Percentiles rank a stretch among this genome's conserved stretches.
phyloP scores from a whole-genome alignment of 1,140 invertebrate genomes.

The Sycophaga agraensis region DNA sequence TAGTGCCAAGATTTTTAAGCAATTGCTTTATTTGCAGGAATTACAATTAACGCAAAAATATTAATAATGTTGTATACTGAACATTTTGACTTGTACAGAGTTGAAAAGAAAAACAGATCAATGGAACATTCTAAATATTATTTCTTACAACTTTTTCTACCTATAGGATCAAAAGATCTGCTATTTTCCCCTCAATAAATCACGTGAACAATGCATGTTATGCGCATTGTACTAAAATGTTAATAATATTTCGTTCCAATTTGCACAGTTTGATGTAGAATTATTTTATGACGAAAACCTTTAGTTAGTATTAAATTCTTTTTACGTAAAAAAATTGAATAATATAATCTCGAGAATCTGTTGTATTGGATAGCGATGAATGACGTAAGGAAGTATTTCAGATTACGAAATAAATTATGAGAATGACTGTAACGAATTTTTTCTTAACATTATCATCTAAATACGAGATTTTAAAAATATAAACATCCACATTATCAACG shows the following conservation, averaged over 20 bases:
- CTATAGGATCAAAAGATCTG: background rate
- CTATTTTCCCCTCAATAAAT: background rate
- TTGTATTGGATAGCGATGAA: background rate
- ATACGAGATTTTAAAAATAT: background rate
- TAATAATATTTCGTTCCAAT: constrained; percentile 12
- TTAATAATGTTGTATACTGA: too few species aligned
- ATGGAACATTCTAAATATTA: background rate
- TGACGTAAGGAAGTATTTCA: background rate
- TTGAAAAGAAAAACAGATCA: too few species aligned
- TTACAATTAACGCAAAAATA: too few species aligned
- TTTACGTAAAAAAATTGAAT: background rate
- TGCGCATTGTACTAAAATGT: background rate
- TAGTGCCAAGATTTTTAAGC: too few species aligned
- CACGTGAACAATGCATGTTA: background rate
- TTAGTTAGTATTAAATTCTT: constrained; percentile 6
- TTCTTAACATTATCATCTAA: background rate
- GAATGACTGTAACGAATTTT: constrained; percentile 10
- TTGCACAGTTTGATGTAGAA: constrained; percentile 6
- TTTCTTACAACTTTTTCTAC: constrained; percentile 7
- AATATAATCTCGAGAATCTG: background rate
- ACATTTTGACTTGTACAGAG: too few species aligned
- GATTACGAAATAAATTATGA: constrained; percentile 6
- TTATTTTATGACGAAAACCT: constrained; percentile 1
- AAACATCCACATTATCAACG: constrained; percentile 7
- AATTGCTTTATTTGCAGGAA: too few species aligned